phyloP scores from a whole-genome alignment of 1,140 invertebrate genomes.

The Lamellibrachia luymesi region DNA sequence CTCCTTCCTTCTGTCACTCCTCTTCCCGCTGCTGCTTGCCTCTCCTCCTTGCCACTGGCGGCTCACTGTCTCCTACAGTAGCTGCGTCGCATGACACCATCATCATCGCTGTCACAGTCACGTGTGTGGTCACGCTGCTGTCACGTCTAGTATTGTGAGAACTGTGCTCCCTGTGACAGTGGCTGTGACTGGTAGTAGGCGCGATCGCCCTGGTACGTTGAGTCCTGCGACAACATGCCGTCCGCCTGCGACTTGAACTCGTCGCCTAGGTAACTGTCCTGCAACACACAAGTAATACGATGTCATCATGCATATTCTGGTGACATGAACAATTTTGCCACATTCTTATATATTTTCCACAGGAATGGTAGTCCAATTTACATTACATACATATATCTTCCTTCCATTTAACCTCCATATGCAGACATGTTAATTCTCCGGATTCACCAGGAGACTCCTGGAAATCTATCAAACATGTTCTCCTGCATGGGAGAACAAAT shows the following conservation, averaged over 20 bases:
- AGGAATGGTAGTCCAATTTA: too few species aligned
- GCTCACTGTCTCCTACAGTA: not conserved
- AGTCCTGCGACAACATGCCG: constrained; percentile 90
- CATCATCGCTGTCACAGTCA: not conserved
- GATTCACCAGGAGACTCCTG: too few species aligned
- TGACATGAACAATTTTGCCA: too few species aligned
- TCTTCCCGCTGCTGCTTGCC: not conserved
- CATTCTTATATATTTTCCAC: too few species aligned
- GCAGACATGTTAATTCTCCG: too few species aligned
- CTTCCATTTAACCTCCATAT: too few species aligned
- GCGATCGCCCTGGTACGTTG: constrained; percentile 82
- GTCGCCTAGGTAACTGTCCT: constrained; percentile 81
- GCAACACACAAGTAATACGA: constrained; percentile 42
- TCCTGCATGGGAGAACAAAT: too few species aligned
- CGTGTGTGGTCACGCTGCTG: not conserved
- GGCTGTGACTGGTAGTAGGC: constrained; percentile 65
- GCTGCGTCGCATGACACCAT: not conserved
- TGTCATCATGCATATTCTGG: not conserved
- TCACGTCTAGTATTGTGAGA: constrained; percentile 58
- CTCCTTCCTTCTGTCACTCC: not conserved
- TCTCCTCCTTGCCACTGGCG: not conserved
- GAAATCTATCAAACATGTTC: too few species aligned
- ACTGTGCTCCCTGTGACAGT: constrained; percentile 63
- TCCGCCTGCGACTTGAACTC: constrained; percentile 93
- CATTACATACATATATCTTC: too few species aligned